A percentile compares a stretch with the other conserved stretches of the same genome.
phyloP scores from a whole-genome alignment of 2,888 invertebrate species.

The Sialis lutaria region DNA sequence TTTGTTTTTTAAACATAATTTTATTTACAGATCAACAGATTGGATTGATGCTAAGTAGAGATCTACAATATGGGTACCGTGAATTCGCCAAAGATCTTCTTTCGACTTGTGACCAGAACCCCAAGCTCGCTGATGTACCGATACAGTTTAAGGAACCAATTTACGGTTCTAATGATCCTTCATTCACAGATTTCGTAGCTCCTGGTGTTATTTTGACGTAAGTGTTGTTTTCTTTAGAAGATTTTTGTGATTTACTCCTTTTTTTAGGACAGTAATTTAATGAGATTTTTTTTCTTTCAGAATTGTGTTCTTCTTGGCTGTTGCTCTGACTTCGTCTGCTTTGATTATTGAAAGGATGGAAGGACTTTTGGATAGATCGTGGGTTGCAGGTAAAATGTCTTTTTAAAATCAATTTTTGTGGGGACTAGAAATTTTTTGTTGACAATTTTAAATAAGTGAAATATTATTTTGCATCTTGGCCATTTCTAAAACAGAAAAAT shows the following conservation, averaged over 20 bases:
- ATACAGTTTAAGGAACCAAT: slow-evolving; percentile 80
- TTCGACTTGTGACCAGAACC: slow-evolving; percentile 57
- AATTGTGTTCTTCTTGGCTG: slow-evolving; percentile 91
- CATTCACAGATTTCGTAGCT: slow-evolving; percentile 91
- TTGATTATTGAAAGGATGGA: slow-evolving; percentile 83
- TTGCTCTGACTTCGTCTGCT: slow-evolving; percentile 82
- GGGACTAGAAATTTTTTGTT: too few species aligned
- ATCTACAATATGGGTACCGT: slow-evolving; percentile 71
- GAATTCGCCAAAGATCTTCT: slow-evolving; percentile 65
- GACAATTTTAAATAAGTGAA: too few species aligned
- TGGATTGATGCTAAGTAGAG: slow-evolving; percentile 71
- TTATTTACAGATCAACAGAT: slow-evolving; percentile 67
- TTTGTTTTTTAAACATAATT: slow-evolving; percentile 1
- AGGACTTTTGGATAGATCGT: slow-evolving; percentile 78
- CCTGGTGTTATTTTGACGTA: slow-evolving; percentile 89
- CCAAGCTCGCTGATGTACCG: slow-evolving; percentile 73
- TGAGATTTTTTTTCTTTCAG: slow-evolving; percentile 29
- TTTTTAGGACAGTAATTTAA: not conserved
- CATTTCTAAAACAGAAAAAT: not conserved
- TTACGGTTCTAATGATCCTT: slow-evolving; percentile 75
- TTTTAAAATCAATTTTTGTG: too few species aligned
- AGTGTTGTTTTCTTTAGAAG: slow-evolving; percentile 22
- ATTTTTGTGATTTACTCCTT: not conserved
- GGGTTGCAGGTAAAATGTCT: slow-evolving; percentile 54
- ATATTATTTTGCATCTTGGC: not conserved